Percentiles rank a stretch among this genome's conserved stretches.
These are phyloP conservation scores for Odontomachus brunneus DNA, from an alignment of 1,140 invertebrate genomes.

Conservation along the genomic window DNA sequence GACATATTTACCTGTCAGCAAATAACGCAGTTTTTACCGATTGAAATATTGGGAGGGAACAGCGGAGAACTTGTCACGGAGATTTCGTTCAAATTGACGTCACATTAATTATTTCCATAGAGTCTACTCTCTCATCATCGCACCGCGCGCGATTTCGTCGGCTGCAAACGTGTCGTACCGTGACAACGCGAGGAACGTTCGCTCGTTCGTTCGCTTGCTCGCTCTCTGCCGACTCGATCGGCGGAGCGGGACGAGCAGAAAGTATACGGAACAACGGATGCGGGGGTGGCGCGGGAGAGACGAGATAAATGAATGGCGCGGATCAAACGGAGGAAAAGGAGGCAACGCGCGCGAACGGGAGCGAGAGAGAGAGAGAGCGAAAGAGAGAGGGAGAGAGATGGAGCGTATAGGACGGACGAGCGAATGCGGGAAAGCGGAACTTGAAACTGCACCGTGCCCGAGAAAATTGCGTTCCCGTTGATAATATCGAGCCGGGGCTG, in stretches of 20 bases:
- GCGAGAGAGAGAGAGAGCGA: neutral
- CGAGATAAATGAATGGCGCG: conserved; percentile 54
- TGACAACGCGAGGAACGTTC: conserved; percentile 25
- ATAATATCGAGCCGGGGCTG: conserved; percentile 69
- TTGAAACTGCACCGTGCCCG: conserved; percentile 64
- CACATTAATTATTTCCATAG: conserved; percentile 26
- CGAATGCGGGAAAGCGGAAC: conserved; percentile 53
- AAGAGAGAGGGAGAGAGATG: too few relatives aligned
- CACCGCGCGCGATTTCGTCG: neutral
- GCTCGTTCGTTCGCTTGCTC: conserved; percentile 9
- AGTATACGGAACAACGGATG: conserved; percentile 49
- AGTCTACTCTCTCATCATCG: conserved; percentile 6
- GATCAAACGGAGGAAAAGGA: conserved; percentile 31
- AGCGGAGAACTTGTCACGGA: neutral
- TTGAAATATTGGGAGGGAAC: neutral
- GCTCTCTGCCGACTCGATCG: conserved; percentile 22
- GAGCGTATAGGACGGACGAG: conserved; percentile 2
- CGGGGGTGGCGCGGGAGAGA: neutral
- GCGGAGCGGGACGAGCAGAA: conserved; percentile 26
- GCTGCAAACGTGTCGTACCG: conserved; percentile 6
- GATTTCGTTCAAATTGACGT: conserved; percentile 15
- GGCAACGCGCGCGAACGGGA: neutral
- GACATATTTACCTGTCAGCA: neutral
- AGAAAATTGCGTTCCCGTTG: conserved; percentile 72
- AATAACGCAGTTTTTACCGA: neutral